phyloP scores from a whole-genome alignment of 2,797 vertebrate genomes.

The Sternotherus odoratus region DNA sequence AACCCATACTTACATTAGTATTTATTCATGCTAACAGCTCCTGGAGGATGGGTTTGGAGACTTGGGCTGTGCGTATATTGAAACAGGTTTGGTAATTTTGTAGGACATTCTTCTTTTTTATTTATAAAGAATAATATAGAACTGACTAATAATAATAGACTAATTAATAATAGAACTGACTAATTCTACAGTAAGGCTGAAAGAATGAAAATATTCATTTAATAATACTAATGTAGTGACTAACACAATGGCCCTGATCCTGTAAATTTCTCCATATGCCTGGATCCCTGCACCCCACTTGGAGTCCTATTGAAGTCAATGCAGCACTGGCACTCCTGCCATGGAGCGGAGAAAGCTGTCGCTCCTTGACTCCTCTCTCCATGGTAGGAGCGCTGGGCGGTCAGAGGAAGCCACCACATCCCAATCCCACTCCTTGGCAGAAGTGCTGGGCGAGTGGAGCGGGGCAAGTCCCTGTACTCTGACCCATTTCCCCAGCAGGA shows the following conservation, averaged over 20 bases:
- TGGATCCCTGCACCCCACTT: not conserved
- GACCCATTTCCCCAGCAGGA: too few species aligned
- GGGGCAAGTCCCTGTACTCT: too few species aligned
- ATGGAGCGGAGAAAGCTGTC: too few species aligned
- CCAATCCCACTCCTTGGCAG: too few species aligned
- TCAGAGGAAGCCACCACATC: not conserved
- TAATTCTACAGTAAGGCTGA: not conserved
- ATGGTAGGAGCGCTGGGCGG: accelerated
- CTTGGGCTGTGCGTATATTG: not conserved
- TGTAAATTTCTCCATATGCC: not conserved
- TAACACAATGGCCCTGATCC: not conserved
- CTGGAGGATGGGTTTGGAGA: not conserved
- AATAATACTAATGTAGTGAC: not conserved
- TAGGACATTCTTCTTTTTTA: not conserved
- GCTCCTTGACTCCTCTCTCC: too few species aligned
- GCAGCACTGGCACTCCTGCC: too few species aligned
- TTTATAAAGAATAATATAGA: too few species aligned
- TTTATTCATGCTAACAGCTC: not conserved
- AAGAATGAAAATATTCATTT: not conserved
- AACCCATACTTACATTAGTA: not conserved
- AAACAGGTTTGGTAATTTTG: not conserved
- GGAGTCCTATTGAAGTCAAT: not conserved
- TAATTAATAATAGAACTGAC: too few species aligned
- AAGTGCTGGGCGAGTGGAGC: too few species aligned
- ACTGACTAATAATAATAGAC: too few species aligned